Base-by-base conservation (phyloP, 2,113 vertebrate species). In the Monopterus albus region DNA sequence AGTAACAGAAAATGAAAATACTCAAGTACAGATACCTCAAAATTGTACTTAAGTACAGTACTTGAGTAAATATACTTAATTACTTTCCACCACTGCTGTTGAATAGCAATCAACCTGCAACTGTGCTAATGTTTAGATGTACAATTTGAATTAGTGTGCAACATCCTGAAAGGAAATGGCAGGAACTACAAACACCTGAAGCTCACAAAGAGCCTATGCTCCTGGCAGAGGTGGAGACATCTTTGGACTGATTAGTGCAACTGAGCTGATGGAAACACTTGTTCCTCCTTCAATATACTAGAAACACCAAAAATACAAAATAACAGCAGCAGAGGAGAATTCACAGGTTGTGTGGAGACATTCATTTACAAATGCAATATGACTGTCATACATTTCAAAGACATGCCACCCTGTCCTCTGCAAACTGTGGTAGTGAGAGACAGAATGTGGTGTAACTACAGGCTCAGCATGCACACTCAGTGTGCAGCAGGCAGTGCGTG, bases 401-500 rank as follows among this genome's bases (percentile, higher is more conserved):
- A 31, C 47, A 17, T 4, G 4, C 20, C 26, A 39, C 35, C 31
- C 63, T 9, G 25, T 17, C 21, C 49, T 4, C 38, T 15, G n/a
- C 36, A 47, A 29, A 45, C n/a, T n/a, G 21, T 20, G 25, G 20
- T 15, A 60, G 14, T 20, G 28, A 39, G 46, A 52, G 63, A 46
- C 46, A 40, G 43, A 65, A 67, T 68, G 72, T 52, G 47, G 51
- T 36, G 38, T 64, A 79, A 87, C 68, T 59, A 84, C 88, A 78
- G 64, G 25, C 68, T 88, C 87, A 86, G 85, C 86, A 76, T 28
- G 29, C 64, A 39, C 38, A 33, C 35, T 70, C 57, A 63, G 29
- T 63, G 58, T 57, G 42, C 53, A 75, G 66, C 38, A 18, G 57
- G 81, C 67, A 84, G 74, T 70, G 49, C 63, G 52, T 61, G 45